Evolutionary conservation across 2,888 invertebrate species (phyloP), one percentile per base, ranked within the genome.

Genomic region (Artemia sinica): DNA sequence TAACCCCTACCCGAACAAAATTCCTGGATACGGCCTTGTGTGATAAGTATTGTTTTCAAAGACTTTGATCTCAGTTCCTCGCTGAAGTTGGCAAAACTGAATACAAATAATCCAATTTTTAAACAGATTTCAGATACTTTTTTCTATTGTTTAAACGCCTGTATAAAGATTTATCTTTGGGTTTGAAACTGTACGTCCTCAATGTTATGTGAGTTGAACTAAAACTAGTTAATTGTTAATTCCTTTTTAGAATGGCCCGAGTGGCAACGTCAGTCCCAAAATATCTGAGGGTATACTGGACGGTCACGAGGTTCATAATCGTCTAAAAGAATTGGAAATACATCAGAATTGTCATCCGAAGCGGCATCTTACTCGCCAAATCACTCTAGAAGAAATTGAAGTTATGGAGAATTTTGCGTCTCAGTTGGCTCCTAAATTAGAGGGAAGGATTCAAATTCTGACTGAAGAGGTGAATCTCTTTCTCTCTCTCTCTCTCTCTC

Each of bases 371-470:
- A 82, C 85, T 4, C 81, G 88, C 7, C 81, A 88, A 68, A 88
- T 88, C 8, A 88, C 87, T 0, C 76, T 89, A 63, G 89, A 90
- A 74, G 89, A 89, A 73, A 79, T 90, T 68, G 92, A 92, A 76
- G 85, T 58, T 8, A 58, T 58, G 63, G 63, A 58, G 10, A 58
- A n/a, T n/a, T n/a, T 87, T 73, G 86, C 86, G 74, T 85, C 87
- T 1, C 89, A 87, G 72, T 79, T 92, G 72, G 86, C 89, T 50
- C 92, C 92, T 0, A 84, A 84, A 76, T 79, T 88, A 2, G 91
- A 92, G 75, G 87, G 89, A 74, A 81, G 92, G 74, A 92, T 92
- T 73, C 81, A 88, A 14, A 79, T 86, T 49, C 81, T 90, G 51
- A 86, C 83, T 72, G 85, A 86, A 51, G 87, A 89, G 83, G 90